These are phyloP conservation scores for Tetraneura akinire DNA, from an alignment of 1,140 invertebrate species.

Conservation along the genomic window DNA sequence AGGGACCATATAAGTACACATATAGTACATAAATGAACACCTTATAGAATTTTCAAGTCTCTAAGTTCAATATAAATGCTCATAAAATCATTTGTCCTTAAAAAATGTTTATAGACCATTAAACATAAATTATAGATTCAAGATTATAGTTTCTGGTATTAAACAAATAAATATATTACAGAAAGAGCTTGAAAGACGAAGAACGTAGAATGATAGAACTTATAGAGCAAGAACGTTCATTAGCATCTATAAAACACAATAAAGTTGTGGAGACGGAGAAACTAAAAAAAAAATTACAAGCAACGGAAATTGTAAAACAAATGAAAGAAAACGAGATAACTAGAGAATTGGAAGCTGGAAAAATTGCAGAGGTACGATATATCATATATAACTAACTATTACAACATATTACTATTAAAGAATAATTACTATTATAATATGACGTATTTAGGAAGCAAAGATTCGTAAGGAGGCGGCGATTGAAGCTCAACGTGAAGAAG, in stretches of 20 bases:
- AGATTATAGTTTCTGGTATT: too few species aligned
- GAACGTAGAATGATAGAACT: conserved; percentile 65
- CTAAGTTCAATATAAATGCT: too few species aligned
- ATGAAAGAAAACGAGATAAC: conserved; percentile 57
- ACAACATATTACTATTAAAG: too few species aligned
- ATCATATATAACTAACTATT: too few species aligned
- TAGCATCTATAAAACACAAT: not conserved
- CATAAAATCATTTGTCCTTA: too few species aligned
- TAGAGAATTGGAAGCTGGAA: conserved; percentile 58
- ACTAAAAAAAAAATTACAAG: conserved; percentile 59
- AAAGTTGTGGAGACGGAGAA: not conserved
- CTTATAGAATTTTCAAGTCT: too few species aligned
- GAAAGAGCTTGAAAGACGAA: conserved; percentile 63
- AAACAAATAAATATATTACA: conserved; percentile 31
- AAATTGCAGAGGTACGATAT: conserved; percentile 14
- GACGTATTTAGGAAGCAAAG: conserved; percentile 26
- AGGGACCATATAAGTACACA: too few species aligned
- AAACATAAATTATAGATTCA: too few species aligned
- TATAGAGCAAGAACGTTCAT: conserved; percentile 63
- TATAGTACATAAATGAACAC: too few species aligned
- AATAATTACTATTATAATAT: not conserved
- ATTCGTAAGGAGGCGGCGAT: conserved; percentile 59
- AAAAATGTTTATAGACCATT: too few species aligned
- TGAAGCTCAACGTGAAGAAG: conserved; percentile 63
- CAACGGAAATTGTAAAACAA: conserved; percentile 58